Evolutionary conservation across 2,113 vertebrate genomes (phyloP).

Genomic region (Tor tambroides): DNA sequence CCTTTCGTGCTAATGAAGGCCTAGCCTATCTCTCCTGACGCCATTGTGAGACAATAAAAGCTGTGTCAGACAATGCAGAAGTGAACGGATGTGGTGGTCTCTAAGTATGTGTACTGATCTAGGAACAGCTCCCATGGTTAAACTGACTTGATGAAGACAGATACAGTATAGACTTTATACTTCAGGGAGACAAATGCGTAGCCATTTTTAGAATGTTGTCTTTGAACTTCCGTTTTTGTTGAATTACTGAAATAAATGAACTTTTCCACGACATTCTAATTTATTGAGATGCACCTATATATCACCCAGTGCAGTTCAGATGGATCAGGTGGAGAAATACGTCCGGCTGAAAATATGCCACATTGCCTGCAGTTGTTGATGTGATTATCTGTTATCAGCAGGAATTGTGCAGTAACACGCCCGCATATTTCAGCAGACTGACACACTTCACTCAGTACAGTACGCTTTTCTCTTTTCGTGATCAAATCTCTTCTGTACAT

Average conservation of each 20-base stretch:
- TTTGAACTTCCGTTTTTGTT: too few species aligned
- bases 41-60: neutral
- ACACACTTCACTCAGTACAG: slow-evolving; percentile 2
- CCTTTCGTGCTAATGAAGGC: neutral
- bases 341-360: neutral
- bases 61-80: neutral
- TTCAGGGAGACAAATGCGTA: too few species aligned
- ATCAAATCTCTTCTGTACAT: neutral
- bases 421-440: neutral
- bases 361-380: neutral
- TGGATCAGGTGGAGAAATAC: neutral
- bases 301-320: neutral
- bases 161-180: too few species aligned
- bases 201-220: too few species aligned
- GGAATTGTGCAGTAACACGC: neutral
- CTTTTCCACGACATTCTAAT: too few species aligned
- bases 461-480: neutral
- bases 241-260: too few species aligned
- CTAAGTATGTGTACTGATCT: neutral
- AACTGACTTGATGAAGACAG: neutral
- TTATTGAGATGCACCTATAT: too few species aligned
- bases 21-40: neutral
- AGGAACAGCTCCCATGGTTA: neutral
- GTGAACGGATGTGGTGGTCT: slow-evolving; percentile 6
- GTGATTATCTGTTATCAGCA: neutral